Evolutionary conservation across 1,140 invertebrate species (phyloP), one percentile per base, ranked within the genome.

Genomic region (Drosophila insularis): DNA sequence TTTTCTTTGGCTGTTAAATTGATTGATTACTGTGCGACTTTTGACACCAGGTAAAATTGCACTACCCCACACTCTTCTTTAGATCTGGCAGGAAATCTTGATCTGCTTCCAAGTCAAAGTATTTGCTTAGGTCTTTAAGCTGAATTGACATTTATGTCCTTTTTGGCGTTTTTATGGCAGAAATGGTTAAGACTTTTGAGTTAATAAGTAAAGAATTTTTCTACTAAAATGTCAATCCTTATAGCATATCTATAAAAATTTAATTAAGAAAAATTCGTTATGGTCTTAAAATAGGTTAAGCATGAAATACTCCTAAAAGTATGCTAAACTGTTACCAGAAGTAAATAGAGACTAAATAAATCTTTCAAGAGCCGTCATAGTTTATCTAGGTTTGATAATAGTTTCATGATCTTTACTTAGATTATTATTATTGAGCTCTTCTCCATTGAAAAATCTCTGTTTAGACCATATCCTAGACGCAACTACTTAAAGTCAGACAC

Each of bases 21-120:
- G 84, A 87, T 87, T 77, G 84, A 87, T 87, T 89, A 74, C 84
- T 77, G 63, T 87, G 84, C 84, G 84, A 87, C 80, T 89, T 87
- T 68, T 87, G 84, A 80, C 84, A 87, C 84, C 75, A 69, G 66
- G 77, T 63, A 86, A 68, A 82, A 71, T 80, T 76, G 81, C 75
- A 73, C 76, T 81, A 46, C 40, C 46, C 63, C 76, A 39, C 61
- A 37, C 4, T 13, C 11, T 13, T 11, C 63, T 80, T 65, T 73
- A 78, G 69, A 65, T 70, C 68, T 75, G 27, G 27, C 27, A 6
- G 27, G 27, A 27, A 5, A 5, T 6, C 27, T 27, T 27, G 27
- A 27, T 27, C 60, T 82, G 60, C 69, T 27, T 61, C 55, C 68
- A 67, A 67, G 53, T 71, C 71, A 32, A 58, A 23, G 27, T 50